Evolutionary conservation across 2,888 invertebrate species (phyloP), one percentile per base, ranked within the genome.

Genomic region (Tetrapedia diversipes): DNA sequence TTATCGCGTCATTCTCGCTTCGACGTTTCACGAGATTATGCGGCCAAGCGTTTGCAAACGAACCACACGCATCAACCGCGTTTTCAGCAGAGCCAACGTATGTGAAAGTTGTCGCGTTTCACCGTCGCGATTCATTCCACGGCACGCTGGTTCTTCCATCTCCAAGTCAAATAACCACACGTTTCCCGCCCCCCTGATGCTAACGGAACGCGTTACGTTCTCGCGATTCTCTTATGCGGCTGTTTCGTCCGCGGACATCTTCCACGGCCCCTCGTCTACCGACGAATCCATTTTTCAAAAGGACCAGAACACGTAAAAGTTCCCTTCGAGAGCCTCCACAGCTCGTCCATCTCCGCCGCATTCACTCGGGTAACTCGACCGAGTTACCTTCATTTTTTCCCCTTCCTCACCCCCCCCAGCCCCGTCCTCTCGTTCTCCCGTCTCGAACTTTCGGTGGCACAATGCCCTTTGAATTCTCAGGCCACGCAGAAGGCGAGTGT

Each of bases 391-490:
- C 60, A 49, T 79, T 74, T 74, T 74, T 75, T 59, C 59, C 16
- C 10, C 41, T 59, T 43, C 45, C 32, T 41, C 29, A 54, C 57
- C 51, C 63, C 45, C 27, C 29, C 19, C 53, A 1, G 4, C 41
- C 45, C n/a, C 56, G 53, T 19, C 11, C 43, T 45, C 11, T 47
- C 67, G 47, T 10, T 39, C 53, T 61, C 83, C 83, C 85, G 84
- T 84, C 85, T 66, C 83, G 75, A 87, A 89, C 84, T 89, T 89
- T 87, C 86, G 82, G n/a, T n/a, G n/a, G 84, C 86, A 86, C 87
- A 87, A 89, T 86, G 86, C 88, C 87, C 87, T 89, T 89, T 89
- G 89, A 89, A 89, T 89, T 86, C 84, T 81, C 81, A 77, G 80
- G 75, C 72, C 70, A 73, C 77, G 78, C 78, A 57, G 76, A 70